phyloP scores from a whole-genome alignment of 2,888 invertebrate species.

The Morpho achilles region DNA sequence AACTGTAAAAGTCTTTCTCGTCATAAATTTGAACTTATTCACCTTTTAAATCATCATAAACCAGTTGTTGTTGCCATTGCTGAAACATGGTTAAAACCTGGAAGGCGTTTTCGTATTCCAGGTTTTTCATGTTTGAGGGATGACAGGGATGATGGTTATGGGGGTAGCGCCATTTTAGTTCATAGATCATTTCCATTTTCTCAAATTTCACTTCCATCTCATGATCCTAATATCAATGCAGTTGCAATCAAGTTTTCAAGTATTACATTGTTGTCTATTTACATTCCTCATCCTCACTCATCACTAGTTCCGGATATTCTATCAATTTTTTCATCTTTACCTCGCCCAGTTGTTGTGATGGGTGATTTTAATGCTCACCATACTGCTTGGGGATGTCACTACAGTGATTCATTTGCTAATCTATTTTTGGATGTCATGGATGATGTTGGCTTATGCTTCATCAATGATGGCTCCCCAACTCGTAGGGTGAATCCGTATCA shows the following conservation, averaged over 20 bases:
- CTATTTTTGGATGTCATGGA: conserved; percentile 23
- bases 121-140: conserved; percentile 23
- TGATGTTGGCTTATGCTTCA: conserved; percentile 22
- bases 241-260: conserved; percentile 23
- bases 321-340: no score
- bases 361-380: conserved; percentile 22
- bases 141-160: conserved; percentile 25
- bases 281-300: conserved; percentile 24
- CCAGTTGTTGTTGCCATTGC: conserved; percentile 18
- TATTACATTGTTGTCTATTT: conserved; percentile 15
- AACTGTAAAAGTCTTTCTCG: conserved; percentile 21
- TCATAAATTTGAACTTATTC: conserved; percentile 21
- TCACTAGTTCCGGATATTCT: conserved; percentile 9
- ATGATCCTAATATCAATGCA: conserved; percentile 11
- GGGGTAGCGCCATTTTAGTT: conserved; percentile 20
- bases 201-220: conserved; percentile 17
- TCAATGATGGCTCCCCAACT: conserved; percentile 30
- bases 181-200: conserved; percentile 15
- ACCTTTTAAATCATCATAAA: conserved; percentile 13
- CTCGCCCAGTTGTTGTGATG: no score
- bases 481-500: conserved; percentile 18
- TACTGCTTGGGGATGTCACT: conserved; percentile 22
- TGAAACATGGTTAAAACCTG: conserved; percentile 28
- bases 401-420: conserved; percentile 8
- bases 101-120: conserved; percentile 15